A percentile compares a stretch with the other conserved stretches of the same genome.
Evolutionary conservation across 2,113 vertebrate genomes (phyloP).

Genomic region (Pseudolaguvia tuberculata): DNA sequence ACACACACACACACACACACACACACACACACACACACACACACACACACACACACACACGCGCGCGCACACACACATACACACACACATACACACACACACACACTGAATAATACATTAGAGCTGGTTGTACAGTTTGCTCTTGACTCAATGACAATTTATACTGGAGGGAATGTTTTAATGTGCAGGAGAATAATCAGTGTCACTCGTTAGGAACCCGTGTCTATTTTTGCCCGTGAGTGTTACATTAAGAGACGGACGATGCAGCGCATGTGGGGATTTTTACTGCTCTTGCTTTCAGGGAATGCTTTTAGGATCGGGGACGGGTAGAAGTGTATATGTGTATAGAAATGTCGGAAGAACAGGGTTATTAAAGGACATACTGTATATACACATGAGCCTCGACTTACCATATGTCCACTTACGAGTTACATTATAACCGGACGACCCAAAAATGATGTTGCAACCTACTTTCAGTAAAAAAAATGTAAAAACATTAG

Average conservation of each 20-base stretch:
- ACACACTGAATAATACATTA: constrained; percentile 30
- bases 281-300: not conserved
- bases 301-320: not conserved
- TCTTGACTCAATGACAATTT: constrained; percentile 41
- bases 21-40: not conserved
- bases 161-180: constrained; percentile 35
- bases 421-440: too few relatives aligned
- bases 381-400: too few relatives aligned
- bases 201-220: constrained; percentile 25
- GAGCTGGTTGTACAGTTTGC: constrained; percentile 24
- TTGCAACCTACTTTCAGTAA: too few relatives aligned
- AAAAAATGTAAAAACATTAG: too few relatives aligned
- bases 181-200: constrained; percentile 35
- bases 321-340: not conserved
- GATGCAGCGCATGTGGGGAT: constrained; percentile 2
- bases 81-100: constrained; percentile 16
- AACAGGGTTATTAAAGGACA: too few relatives aligned
- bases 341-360: too few relatives aligned
- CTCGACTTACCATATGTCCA: too few relatives aligned
- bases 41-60: not conserved
- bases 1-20: too few relatives aligned
- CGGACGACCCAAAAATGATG: too few relatives aligned
- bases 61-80: not conserved
- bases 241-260: not conserved
- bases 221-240: constrained; percentile 25